Evolutionary conservation across 2,113 vertebrate species (phyloP).

Genomic region (Tragulus kanchil): DNA sequence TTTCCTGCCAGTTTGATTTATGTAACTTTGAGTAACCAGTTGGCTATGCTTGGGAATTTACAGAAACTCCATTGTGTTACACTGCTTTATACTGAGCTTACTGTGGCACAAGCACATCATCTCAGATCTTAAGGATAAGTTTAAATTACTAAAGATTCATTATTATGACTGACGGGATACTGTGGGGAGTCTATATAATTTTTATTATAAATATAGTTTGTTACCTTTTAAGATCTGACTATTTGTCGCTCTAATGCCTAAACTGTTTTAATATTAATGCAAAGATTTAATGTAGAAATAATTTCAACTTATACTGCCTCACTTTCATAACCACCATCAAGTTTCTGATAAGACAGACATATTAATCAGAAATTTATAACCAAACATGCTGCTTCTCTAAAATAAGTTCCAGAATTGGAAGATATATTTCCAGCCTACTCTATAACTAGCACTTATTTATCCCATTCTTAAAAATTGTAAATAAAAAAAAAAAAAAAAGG

Average conservation of each 20-base stretch:
- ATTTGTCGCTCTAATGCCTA: neutral
- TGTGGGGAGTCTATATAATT: neutral
- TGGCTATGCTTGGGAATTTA: neutral
- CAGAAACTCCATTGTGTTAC: neutral
- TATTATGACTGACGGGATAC: neutral
- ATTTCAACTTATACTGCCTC: neutral
- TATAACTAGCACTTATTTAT: neutral
- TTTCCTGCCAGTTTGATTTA: neutral
- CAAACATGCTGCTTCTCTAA: neutral
- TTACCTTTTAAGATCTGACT: neutral
- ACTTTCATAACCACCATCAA: neutral
- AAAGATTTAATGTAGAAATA: neutral
- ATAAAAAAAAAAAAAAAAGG: neutral
- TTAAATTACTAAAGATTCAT: slow-evolving; percentile 1
- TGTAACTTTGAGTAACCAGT: neutral
- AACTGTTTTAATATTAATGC: slow-evolving; percentile 41
- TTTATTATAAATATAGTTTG: neutral
- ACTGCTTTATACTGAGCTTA: neutral
- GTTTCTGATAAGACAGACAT: neutral
- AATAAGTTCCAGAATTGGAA: neutral
- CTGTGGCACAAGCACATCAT: neutral
- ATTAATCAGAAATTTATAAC: slow-evolving; percentile 46
- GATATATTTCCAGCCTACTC: neutral
- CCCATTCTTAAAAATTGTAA: neutral
- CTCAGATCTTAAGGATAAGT: neutral